Evolutionary conservation across 2,797 vertebrate genomes (phyloP).

Genomic region (Hypotaenidia philippensis): DNA sequence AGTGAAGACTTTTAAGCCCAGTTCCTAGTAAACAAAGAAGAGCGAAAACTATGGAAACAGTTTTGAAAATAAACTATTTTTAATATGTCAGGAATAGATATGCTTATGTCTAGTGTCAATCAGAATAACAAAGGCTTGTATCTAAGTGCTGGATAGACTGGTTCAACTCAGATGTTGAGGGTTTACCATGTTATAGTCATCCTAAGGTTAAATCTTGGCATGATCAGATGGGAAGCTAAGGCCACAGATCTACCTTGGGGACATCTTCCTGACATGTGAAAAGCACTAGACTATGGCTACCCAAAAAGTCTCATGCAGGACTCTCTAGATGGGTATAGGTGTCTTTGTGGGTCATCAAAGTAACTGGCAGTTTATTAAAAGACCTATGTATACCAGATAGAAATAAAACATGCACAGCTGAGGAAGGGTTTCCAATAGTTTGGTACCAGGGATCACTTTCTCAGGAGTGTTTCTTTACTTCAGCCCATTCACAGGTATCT

Average conservation of each 20-base stretch:
- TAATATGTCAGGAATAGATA: not conserved
- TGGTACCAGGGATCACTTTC: not conserved
- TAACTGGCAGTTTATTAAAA: not conserved
- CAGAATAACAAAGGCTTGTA: not conserved
- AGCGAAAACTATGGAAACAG: constrained; percentile 15
- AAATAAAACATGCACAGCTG: not conserved
- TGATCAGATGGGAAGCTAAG: not conserved
- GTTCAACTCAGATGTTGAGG: not conserved
- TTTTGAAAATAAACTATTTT: not conserved
- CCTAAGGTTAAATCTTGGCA: not conserved
- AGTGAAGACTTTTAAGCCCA: constrained; percentile 81
- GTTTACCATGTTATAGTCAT: not conserved
- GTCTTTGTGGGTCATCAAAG: not conserved
- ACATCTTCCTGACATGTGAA: not conserved
- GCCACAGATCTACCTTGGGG: not conserved
- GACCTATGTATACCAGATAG: not conserved
- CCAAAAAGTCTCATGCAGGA: not conserved
- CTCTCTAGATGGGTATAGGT: not conserved
- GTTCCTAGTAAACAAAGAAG: constrained; percentile 66
- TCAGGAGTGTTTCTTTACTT: not conserved
- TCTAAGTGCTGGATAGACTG: not conserved
- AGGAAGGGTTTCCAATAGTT: not conserved
- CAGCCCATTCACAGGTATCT: not conserved
- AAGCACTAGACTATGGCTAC: not conserved
- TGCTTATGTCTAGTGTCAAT: not conserved